phyloP scores from a whole-genome alignment of 1,140 invertebrate species.

The Drosophila sulfurigaster region DNA sequence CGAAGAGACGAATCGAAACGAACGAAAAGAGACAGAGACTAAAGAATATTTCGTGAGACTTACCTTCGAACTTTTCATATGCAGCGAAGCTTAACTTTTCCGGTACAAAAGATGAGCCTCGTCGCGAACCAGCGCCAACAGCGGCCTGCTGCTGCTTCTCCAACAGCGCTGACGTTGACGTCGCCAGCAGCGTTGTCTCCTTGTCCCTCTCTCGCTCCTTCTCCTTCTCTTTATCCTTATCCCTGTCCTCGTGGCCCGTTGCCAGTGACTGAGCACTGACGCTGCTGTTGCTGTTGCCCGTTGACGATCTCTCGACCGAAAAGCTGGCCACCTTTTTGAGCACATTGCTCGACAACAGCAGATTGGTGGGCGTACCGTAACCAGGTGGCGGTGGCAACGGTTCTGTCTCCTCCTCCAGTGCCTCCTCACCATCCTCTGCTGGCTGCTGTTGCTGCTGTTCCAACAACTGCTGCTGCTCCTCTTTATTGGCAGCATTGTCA shows the following conservation, averaged over 20 bases:
- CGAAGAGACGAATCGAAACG: not conserved
- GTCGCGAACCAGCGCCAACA: constrained; percentile 71
- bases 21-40: not conserved
- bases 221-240: constrained; percentile 22
- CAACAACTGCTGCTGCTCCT: not conserved
- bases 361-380: constrained; percentile 85
- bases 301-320: constrained; percentile 88
- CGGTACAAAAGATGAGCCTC: constrained; percentile 90
- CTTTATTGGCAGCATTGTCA: constrained; percentile 43
- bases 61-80: constrained; percentile 96
- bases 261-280: constrained; percentile 39
- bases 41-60: constrained; percentile 71
- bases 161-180: constrained; percentile 31
- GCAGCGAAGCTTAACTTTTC: constrained; percentile 93
- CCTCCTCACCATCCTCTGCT: not conserved
- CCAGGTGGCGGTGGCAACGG: constrained; percentile 61
- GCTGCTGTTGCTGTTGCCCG: constrained; percentile 48
- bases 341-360: constrained; percentile 86
- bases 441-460: not conserved
- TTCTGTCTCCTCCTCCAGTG: constrained; percentile 54
- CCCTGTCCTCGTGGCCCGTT: constrained; percentile 33
- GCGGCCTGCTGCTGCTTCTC: constrained; percentile 50
- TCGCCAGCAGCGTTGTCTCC: constrained; percentile 61
- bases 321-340: constrained; percentile 93
- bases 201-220: constrained; percentile 25